Percentiles rank a stretch among this genome's conserved stretches.
phyloP scores from a whole-genome alignment of 2,113 vertebrate species.

The Pterocles orientalis region DNA sequence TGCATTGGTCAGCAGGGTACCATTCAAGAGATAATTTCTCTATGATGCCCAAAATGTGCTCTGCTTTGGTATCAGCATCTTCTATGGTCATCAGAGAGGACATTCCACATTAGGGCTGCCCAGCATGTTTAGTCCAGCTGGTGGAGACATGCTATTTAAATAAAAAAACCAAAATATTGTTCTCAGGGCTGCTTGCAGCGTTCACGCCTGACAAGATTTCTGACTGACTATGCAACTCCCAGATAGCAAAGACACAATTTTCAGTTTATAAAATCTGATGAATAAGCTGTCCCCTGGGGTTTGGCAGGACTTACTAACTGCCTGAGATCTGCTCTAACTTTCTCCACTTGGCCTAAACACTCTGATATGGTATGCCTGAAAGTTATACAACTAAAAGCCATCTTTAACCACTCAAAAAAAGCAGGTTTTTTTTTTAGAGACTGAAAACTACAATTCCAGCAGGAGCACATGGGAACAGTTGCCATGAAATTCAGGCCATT shows the following conservation, averaged over 20 bases:
- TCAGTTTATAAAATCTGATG: constrained; percentile 25
- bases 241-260: constrained; percentile 3
- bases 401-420: constrained; percentile 33
- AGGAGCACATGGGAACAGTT: constrained; percentile 16
- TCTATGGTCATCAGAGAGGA: not conserved
- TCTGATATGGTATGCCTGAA: not conserved
- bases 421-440: not conserved
- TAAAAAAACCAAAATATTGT: not conserved
- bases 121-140: not conserved
- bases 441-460: constrained; percentile 8
- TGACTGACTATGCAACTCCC: not conserved
- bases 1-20: not conserved
- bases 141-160: not conserved
- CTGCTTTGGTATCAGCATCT: not conserved
- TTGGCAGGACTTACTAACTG: constrained; percentile 5
- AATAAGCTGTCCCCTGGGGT: constrained; percentile 26
- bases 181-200: not conserved
- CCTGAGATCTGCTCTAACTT: constrained; percentile 49
- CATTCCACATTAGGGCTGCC: not conserved
- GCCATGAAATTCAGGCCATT: constrained; percentile 1
- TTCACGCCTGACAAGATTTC: not conserved
- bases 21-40: not conserved
- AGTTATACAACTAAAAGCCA: constrained; percentile 30
- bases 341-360: constrained; percentile 27
- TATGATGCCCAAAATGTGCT: not conserved